Evolutionary conservation across 1,140 invertebrate species (phyloP).

Genomic region (Hormaphis cornu): DNA sequence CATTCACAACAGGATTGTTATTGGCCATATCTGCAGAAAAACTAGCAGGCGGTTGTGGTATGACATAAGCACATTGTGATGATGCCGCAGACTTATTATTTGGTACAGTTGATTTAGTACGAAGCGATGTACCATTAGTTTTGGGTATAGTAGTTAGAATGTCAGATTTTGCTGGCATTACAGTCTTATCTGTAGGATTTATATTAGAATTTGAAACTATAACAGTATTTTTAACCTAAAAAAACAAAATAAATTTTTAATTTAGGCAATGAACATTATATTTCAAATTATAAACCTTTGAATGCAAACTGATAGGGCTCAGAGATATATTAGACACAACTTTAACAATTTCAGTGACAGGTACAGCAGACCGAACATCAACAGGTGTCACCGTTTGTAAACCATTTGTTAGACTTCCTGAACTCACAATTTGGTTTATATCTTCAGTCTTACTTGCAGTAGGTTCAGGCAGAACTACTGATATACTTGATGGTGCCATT

Average conservation of each 20-base stretch:
- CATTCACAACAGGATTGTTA: slow-evolving; percentile 26
- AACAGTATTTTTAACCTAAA: slow-evolving; percentile 10
- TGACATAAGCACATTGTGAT: slow-evolving; percentile 20
- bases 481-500: background rate
- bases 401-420: slow-evolving; percentile 8
- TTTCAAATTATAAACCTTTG: background rate
- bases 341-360: slow-evolving; percentile 1
- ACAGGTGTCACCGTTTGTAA: background rate
- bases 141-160: background rate
- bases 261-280: background rate
- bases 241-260: background rate
- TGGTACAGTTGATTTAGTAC: slow-evolving; percentile 13
- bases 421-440: background rate
- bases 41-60: slow-evolving; percentile 23
- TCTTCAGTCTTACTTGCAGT: slow-evolving; percentile 18
- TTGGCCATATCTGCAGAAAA: slow-evolving; percentile 24
- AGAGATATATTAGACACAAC: slow-evolving; percentile 8
- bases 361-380: slow-evolving; percentile 11
- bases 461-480: slow-evolving; percentile 9
- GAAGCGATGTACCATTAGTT: slow-evolving; percentile 22
- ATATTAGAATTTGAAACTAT: slow-evolving; percentile 11
- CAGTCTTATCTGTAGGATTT: slow-evolving; percentile 28
- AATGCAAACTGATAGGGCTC: background rate
- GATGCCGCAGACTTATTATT: slow-evolving; percentile 11
- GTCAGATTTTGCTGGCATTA: slow-evolving; percentile 21